phyloP scores from a whole-genome alignment of 2,113 vertebrate species.

The Calonectris borealis region DNA sequence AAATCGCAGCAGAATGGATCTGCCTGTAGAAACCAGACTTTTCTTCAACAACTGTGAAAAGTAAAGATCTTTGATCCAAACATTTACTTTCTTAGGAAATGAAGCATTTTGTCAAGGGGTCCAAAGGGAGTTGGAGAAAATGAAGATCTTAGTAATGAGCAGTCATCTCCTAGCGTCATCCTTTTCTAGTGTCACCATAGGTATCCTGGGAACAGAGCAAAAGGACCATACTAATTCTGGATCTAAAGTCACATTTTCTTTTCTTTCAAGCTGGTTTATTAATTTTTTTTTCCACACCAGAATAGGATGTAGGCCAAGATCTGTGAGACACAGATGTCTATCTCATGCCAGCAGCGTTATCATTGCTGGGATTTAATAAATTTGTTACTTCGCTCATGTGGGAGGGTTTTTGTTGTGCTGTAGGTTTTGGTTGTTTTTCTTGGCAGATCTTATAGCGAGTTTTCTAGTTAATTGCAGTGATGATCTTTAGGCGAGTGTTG shows the following conservation, averaged over 20 bases:
- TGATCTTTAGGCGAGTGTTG: not conserved
- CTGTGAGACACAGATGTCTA: constrained; percentile 18
- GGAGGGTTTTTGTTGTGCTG: not conserved
- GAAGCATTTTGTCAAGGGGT: not conserved
- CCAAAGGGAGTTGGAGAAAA: not conserved
- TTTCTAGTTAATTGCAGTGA: not conserved
- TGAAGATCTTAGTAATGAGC: not conserved
- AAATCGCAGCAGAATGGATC: not conserved
- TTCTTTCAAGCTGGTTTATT: not conserved
- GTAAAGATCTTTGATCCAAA: not conserved
- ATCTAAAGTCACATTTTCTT: not conserved
- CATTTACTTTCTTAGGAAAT: not conserved
- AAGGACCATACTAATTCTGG: not conserved
- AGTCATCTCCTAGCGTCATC: not conserved
- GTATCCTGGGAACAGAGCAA: not conserved
- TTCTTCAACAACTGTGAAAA: not conserved
- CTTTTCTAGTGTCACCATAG: not conserved
- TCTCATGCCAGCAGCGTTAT: not conserved
- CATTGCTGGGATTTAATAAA: not conserved
- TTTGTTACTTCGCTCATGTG: not conserved
- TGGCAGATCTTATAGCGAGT: not conserved
- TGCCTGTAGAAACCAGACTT: not conserved
- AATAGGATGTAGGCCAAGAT: constrained; percentile 32
- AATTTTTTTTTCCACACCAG: not conserved
- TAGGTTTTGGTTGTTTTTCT: not conserved